Conservation (phyloP, 2,888 invertebrate genomes). For the Drosophila neotestacea region DNA sequence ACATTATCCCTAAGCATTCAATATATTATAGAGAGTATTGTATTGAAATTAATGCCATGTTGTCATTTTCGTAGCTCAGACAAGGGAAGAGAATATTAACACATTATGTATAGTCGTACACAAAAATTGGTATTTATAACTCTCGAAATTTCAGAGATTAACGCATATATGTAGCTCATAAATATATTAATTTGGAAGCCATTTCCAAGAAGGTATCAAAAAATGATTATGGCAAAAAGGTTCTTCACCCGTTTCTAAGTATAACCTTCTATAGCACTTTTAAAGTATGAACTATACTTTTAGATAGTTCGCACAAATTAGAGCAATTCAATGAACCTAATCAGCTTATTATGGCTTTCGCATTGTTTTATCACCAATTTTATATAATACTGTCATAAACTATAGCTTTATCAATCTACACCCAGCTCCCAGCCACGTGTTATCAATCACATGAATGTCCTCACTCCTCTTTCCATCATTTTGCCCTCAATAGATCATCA, state of each 20-base stretch:
- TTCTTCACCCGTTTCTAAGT: not conserved
- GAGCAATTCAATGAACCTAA: slow-evolving; percentile 4
- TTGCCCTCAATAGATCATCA: not conserved
- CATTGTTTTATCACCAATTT: slow-evolving; percentile 20
- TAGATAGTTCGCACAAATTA: not conserved
- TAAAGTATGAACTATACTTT: not conserved
- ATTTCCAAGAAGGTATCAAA: not conserved
- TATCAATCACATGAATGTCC: slow-evolving; percentile 51
- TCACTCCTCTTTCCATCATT: not conserved
- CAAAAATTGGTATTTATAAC: no score
- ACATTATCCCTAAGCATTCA: no score
- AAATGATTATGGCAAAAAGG: not conserved
- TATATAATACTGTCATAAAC: slow-evolving; percentile 29
- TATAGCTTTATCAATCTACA: slow-evolving; percentile 30
- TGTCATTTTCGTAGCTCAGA: no score
- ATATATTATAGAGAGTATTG: no score
- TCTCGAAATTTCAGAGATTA: not conserved
- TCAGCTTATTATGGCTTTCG: not conserved
- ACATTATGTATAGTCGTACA: no score
- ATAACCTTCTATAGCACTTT: not conserved
- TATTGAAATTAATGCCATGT: no score
- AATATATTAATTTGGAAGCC: not conserved
- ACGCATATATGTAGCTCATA: not conserved
- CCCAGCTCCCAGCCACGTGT: slow-evolving; percentile 30
- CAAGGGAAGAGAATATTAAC: no score